phyloP scores from a whole-genome alignment of 2,888 invertebrate species.

The Lepidonotus clava region DNA sequence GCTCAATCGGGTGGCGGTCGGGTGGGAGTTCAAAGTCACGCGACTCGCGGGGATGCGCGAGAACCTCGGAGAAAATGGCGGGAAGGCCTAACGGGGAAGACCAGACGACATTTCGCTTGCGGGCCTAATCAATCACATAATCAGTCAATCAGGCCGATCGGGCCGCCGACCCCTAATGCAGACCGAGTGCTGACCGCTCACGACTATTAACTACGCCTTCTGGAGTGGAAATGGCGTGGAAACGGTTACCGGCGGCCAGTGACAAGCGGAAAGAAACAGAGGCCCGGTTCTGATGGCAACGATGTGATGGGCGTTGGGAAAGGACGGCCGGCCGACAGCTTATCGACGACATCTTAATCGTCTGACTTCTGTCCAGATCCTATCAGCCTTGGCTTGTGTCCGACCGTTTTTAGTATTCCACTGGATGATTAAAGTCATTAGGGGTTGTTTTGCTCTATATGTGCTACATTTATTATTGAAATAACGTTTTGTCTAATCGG shows the following conservation, averaged over 20 bases:
- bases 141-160: conserved; percentile 50
- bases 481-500: too few species aligned
- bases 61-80: conserved; percentile 24
- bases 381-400: conserved; percentile 20
- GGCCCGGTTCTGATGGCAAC: neutral
- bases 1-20: conserved; percentile 43
- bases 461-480: too few species aligned
- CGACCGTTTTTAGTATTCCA: neutral
- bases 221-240: conserved; percentile 20
- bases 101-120: conserved; percentile 44
- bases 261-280: conserved; percentile 44
- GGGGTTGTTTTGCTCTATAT: too few species aligned
- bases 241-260: neutral
- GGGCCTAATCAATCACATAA: conserved; percentile 49
- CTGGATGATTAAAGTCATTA: neutral
- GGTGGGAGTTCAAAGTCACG: conserved; percentile 45
- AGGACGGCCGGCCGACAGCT: neutral
- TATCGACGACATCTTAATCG: conserved; percentile 46
- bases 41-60: conserved; percentile 46
- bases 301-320: neutral
- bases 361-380: conserved; percentile 40
- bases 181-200: conserved; percentile 45
- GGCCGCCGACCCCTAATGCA: conserved; percentile 43
- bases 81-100: conserved; percentile 1
- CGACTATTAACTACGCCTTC: conserved; percentile 40